Evolutionary conservation across 2,888 invertebrate genomes (phyloP), one percentile per base, ranked within the genome.

Genomic region (Pollenia amentaria): DNA sequence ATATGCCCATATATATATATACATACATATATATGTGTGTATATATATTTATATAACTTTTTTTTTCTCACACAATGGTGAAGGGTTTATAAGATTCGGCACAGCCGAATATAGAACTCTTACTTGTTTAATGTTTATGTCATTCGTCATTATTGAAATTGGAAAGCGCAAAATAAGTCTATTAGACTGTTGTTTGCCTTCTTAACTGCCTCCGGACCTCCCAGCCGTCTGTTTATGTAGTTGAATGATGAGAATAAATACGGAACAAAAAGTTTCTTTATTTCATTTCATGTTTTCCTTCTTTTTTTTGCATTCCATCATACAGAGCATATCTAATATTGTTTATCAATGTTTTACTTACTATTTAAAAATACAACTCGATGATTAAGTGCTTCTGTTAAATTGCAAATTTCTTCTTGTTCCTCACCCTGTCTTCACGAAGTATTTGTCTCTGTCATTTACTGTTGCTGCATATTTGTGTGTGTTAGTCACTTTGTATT

Each of bases 131-230:
- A 75, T 85, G 77, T 78, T 78, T 85, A 85, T 85, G 85, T 82
- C 85, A 85, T 69, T 82, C 69, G 85, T 78, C 81, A 82, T 85
- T 85, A 85, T 69, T 73, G 51, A 85, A 85, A 85, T 82, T 82
- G 85, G 73, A 75, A 82, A 85, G 85, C 85, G 55, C 60, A 73
- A 82, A 81, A 82, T 60, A 60, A 69, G 82, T 65, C 67, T 69
- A 60, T 60, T 53, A 57, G n/a, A 29, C 6, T 38, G n/a, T 46
- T 72, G 48, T 48, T 46, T 65, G 18, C 18, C 38, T 11, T 10
- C 62, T 16, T 29, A 29, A 29, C 29, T 29, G 29, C 29, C 29
- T 29, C 29, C 11, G 12, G 46, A 0, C 7, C 12, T 12, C 11
- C 10, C 29, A 29, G 29, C 46, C 12, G 11, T 14, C 64, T 44